Evolutionary conservation across 2,797 vertebrate species (phyloP).

Genomic region (Chloroceryle amazona): DNA sequence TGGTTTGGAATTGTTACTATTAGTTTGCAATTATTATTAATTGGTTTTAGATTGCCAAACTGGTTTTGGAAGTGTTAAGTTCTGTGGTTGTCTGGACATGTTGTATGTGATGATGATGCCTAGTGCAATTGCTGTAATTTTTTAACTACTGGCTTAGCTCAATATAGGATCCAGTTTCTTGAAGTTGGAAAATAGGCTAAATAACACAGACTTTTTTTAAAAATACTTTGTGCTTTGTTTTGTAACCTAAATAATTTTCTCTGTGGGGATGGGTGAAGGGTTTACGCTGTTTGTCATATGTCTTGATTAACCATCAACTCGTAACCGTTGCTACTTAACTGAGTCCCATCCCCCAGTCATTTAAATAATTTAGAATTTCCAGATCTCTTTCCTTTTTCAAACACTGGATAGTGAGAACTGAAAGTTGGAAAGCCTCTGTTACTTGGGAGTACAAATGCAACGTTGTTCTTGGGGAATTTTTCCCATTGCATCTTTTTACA

Average conservation of each 20-base stretch:
- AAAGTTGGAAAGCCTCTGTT: not conserved
- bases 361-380: not conserved
- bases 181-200: not conserved
- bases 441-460: not conserved
- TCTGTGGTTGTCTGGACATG: not conserved
- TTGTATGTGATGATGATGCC: not conserved
- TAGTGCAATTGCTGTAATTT: not conserved
- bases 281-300: not conserved
- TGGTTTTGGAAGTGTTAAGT: not conserved
- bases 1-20: not conserved
- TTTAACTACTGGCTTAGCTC: not conserved
- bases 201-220: not conserved
- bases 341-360: not conserved
- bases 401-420: not conserved
- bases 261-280: accelerated
- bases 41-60: not conserved
- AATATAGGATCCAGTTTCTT: not conserved
- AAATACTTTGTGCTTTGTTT: not conserved
- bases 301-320: not conserved
- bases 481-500: not conserved
- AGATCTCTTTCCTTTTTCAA: not conserved
- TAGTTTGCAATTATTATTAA: not conserved
- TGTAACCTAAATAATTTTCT: not conserved
- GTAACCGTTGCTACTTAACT: not conserved
- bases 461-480: not conserved